A percentile compares a stretch with the other conserved stretches of the same genome.
Evolutionary conservation across 2,113 vertebrate species (phyloP).

Genomic region (Nothoprocta perdicaria): DNA sequence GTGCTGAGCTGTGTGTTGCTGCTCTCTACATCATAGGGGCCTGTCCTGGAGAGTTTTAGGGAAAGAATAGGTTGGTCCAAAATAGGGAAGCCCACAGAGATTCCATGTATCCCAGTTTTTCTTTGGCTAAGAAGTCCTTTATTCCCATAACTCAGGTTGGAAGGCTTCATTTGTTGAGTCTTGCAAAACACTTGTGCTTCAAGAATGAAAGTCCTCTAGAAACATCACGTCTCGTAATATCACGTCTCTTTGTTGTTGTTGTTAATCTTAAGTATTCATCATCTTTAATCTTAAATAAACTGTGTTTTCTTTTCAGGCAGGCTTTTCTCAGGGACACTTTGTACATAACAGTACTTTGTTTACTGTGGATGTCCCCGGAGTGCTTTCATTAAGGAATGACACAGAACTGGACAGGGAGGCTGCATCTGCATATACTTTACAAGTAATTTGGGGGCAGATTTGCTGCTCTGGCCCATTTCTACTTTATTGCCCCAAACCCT

Average conservation of each 20-base stretch:
- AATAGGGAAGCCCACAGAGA: background rate
- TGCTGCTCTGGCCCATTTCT: background rate
- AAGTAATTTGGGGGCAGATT: slow-evolving; percentile 66
- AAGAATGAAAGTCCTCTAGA: background rate
- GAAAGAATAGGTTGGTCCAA: background rate
- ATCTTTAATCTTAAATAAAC: background rate
- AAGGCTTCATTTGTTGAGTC: background rate
- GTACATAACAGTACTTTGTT: slow-evolving; percentile 69
- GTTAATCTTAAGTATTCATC: background rate
- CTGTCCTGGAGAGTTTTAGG: background rate
- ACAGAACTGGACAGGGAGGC: slow-evolving; percentile 81
- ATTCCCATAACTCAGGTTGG: background rate
- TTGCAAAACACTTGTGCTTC: background rate
- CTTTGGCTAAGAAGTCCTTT: background rate
- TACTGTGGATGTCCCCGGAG: slow-evolving; percentile 74
- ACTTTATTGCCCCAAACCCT: background rate
- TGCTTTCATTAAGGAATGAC: slow-evolving; percentile 73
- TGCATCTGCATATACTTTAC: slow-evolving; percentile 66
- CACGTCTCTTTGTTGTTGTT: background rate
- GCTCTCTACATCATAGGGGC: background rate
- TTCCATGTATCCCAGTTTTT: background rate
- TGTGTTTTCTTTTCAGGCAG: slow-evolving; percentile 50
- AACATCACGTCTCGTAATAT: background rate
- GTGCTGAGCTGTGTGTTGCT: background rate
- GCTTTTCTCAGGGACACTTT: slow-evolving; percentile 81